phyloP scores from a whole-genome alignment of 2,888 invertebrate genomes.

The Lasioglossum figueresi region DNA sequence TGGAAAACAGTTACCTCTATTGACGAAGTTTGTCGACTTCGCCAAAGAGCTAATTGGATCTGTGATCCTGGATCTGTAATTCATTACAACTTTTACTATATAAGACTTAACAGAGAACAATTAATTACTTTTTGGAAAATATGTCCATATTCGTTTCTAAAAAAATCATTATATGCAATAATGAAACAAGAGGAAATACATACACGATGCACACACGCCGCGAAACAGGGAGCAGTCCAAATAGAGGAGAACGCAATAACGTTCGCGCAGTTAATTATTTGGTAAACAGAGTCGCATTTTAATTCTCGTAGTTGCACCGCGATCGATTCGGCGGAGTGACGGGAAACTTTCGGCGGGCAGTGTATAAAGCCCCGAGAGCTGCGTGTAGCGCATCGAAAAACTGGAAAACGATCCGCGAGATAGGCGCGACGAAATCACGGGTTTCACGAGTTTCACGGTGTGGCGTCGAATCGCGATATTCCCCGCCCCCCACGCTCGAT shows the following conservation, averaged over 20 bases:
- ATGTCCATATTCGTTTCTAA: neutral
- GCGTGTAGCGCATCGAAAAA: conserved; percentile 5
- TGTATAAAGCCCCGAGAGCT: neutral
- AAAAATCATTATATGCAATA: neutral
- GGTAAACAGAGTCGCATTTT: neutral
- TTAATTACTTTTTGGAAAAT: neutral
- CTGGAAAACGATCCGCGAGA: conserved; percentile 21
- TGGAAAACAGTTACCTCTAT: too few relatives aligned
- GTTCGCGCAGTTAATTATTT: conserved; percentile 1
- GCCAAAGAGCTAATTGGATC: too few relatives aligned
- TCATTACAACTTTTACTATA: too few relatives aligned
- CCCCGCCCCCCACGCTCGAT: conserved; percentile 30
- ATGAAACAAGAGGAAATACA: neutral
- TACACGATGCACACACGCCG: neutral
- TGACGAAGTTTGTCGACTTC: too few relatives aligned
- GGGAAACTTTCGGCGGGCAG: neutral
- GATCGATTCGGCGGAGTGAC: neutral
- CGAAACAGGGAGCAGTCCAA: neutral
- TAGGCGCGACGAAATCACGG: conserved; percentile 35
- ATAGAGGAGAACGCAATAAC: neutral
- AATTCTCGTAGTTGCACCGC: neutral
- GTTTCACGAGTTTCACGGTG: neutral
- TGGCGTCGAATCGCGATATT: conserved; percentile 18
- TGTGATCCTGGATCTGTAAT: too few relatives aligned
- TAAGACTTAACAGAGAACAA: too few relatives aligned